phyloP scores from a whole-genome alignment of 2,797 vertebrate species.

The Nannoperca obscura region DNA sequence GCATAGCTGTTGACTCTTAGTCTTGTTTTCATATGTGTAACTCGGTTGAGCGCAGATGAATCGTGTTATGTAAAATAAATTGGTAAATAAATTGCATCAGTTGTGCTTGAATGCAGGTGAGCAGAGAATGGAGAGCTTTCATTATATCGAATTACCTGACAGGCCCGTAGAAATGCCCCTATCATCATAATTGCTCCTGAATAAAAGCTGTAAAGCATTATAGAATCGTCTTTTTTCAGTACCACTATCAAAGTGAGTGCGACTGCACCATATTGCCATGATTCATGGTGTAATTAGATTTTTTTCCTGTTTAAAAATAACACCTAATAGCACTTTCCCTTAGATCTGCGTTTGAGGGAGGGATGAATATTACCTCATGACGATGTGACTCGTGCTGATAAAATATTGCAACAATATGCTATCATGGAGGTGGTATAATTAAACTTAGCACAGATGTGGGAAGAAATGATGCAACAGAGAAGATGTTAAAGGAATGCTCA shows the following conservation, averaged over 20 bases:
- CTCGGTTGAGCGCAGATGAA: not conserved
- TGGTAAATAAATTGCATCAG: not conserved
- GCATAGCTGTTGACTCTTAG: not conserved
- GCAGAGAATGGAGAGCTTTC: not conserved
- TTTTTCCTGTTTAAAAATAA: slow-evolving; percentile 56
- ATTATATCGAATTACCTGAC: slow-evolving; percentile 18
- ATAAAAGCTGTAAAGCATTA: slow-evolving; percentile 52
- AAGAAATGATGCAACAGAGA: slow-evolving; percentile 2
- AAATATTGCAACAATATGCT: slow-evolving; percentile 39
- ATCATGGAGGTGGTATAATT: slow-evolving; percentile 6
- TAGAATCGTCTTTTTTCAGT: slow-evolving; percentile 20
- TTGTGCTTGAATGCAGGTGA: slow-evolving; percentile 14
- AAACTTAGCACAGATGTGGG: slow-evolving; percentile 29
- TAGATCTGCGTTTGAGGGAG: slow-evolving; percentile 4
- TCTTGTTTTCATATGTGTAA: not conserved
- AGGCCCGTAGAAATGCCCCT: not conserved
- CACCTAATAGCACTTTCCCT: slow-evolving; percentile 70
- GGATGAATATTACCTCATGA: slow-evolving; percentile 38
- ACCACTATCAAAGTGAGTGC: slow-evolving; percentile 26
- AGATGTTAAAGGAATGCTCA: not conserved
- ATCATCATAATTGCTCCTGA: slow-evolving; percentile 29
- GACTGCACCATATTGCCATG: slow-evolving; percentile 23
- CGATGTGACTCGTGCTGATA: slow-evolving; percentile 21
- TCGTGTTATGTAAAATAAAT: not conserved
- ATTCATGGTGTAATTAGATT: slow-evolving; percentile 60